Base-by-base conservation (phyloP, 2,113 vertebrate species). In the Oxygymnocypris stewartii region DNA sequence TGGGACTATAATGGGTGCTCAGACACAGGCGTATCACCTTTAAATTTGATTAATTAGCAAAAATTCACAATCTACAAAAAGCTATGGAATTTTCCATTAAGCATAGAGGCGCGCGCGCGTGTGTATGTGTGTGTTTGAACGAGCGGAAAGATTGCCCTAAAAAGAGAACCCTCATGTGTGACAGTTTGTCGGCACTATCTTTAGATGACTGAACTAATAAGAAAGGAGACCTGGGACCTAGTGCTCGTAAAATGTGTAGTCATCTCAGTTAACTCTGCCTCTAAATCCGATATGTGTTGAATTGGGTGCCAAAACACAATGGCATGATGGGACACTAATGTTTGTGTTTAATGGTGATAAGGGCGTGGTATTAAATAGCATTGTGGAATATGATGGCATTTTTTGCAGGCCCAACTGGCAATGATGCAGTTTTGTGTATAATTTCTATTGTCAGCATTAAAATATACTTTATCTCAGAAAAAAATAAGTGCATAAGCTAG, bases 91-190 rank as follows among this genome's bases (percentile, higher is more conserved):
- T 40, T 80, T 67, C 14, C 51, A 74, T 18, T 65, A 37, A n/a
- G 44, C 9, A 20, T 54, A 77, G 83, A 83, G 77, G 23, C 71
- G 8, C 13, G 20, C n/a, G n/a, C 8, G 44, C 57, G 49, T 84
- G n/a, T n/a, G 16, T 44, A 59, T 73, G 47, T 40, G 37, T 82
- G 86, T 61, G 67, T 78, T 61, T 88, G 85, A 89, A 78, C 87
- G 59, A 87, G 85, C 84, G 84, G n/a, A 79, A 75, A 86, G 71
- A 76, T 81, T 61, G 87, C 51, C 85, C 87, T 84, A 75, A 79
- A 85, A 88, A 78, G 76, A 59, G 23, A 83, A 61, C 73, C 84
- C 78, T 79, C 69, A 49, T 2, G 35, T 86, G 75, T 88, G 87
- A 67, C 35, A 82, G 85, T 85, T 82, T 69, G 78, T 87, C 61